Evolutionary conservation across 2,113 vertebrate genomes (phyloP), one percentile per base, ranked within the genome.

Genomic region (Atlantisia rogersi): DNA sequence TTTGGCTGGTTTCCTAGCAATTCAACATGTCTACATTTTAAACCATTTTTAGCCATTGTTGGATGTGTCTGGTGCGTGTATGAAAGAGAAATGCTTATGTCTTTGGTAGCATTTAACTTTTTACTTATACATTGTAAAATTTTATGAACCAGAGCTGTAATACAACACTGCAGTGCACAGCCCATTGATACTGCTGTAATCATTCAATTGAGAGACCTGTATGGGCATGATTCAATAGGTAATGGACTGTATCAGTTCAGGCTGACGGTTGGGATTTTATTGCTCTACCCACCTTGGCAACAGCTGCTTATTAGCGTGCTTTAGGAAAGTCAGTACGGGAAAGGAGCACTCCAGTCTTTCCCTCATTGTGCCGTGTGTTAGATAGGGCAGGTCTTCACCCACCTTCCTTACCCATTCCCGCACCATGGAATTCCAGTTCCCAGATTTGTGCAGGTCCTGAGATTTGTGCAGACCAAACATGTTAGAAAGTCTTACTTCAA

Each of bases 241-340:
- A 95, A 98, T 97, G 95, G 95, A 28, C 97, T 98, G 93, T 76
- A 93, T 96, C 97, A 75, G 88, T 77, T 95, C 95, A 95, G 94
- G 97, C 48, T 92, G 91, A 69, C 86, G 65, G 80, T 58, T 86
- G 94, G 88, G 79, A 17, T 74, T 95, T 88, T 69, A 65, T 17
- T 84, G 80, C 73, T 52, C 20, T 93, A 18, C 90, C 79, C 69
- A 95, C 63, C 56, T 74, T 32, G 58, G 73, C 68, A 85, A 31
- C 85, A 96, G 95, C 93, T 94, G 96, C 42, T 74, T 80, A 22
- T 86, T 90, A 90, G 52, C 40, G 58, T 62, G 92, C 29, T 86
- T 86, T 92, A 65, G 81, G 94, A 74, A 42, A 82, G 62, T 40
- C 87, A 46, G 44, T 31, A 28, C 20, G 70, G 74, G 80, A 65